Evolutionary conservation across 2,888 invertebrate genomes (phyloP), one percentile per base, ranked within the genome.

Genomic region (Clunio marinus): DNA sequence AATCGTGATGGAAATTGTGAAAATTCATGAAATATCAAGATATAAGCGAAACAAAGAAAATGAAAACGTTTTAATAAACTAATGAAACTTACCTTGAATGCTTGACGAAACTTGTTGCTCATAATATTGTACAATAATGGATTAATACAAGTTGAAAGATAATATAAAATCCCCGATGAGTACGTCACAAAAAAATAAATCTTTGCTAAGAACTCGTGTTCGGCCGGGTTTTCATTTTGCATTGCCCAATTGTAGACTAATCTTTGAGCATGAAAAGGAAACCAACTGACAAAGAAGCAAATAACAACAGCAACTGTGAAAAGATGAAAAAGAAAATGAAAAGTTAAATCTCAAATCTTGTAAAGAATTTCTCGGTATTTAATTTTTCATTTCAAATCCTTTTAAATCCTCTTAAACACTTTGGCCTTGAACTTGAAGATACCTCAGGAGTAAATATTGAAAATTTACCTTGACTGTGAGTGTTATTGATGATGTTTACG

Each of bases 61-160:
- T n/a, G n/a, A n/a, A n/a, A n/a, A n/a, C n/a, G n/a, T n/a, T n/a
- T n/a, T n/a, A n/a, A n/a, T n/a, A n/a, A n/a, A n/a, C n/a, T n/a
- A n/a, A n/a, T n/a, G n/a, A n/a, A 15, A 15, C 32, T 65, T 46
- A 65, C 65, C 65, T 65, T 65, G 32, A 65, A 65, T 4, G 65
- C 65, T 17, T 51, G 46, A 10, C 65, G 25, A 28, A 65, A 65
- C 13, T 65, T 65, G 32, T 65, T 65, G 46, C 46, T 46, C 65
- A 65, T 65, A 8, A 65, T n/a, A 46, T 65, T 65, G 25, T 65
- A 65, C 2, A 65, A 8, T 2, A 65, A 27, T 4, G 65, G 65
- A 25, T 65, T 65, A 5, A 65, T 46, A 15, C 65, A 65, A 1
- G 65, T 65, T 5, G 65, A 65, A 13, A 65, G 15, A 27, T 65